These are phyloP conservation scores for Procambarus virginalis DNA, from an alignment of 1,140 invertebrate genomes.

Conservation along the genomic window DNA sequence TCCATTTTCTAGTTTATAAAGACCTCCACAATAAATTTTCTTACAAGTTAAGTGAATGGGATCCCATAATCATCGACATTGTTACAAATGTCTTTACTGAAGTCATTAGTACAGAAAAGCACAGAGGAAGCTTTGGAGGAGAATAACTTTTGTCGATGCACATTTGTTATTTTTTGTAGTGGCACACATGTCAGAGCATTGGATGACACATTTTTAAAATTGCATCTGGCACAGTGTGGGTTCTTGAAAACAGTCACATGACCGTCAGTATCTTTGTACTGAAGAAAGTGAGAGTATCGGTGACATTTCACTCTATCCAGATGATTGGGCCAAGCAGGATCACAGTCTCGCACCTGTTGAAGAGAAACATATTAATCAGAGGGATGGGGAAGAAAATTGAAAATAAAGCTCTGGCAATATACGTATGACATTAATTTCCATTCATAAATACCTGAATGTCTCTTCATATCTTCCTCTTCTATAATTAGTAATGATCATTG, in stretches of 20 bases:
- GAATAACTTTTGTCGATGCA: background rate
- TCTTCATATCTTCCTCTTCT: no score
- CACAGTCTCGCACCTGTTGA: slow-evolving; percentile 55
- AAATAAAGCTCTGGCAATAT: no score
- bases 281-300: slow-evolving; percentile 48
- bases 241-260: slow-evolving; percentile 72
- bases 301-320: slow-evolving; percentile 62
- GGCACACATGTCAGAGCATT: slow-evolving; percentile 18
- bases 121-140: background rate
- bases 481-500: no score
- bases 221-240: slow-evolving; percentile 74
- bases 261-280: background rate
- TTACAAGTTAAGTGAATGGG: slow-evolving; percentile 55
- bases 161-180: slow-evolving; percentile 17
- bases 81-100: slow-evolving; percentile 66
- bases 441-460: no score
- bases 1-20: slow-evolving; percentile 52
- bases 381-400: no score
- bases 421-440: no score
- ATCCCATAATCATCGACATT: slow-evolving; percentile 60
- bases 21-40: slow-evolving; percentile 51
- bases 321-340: slow-evolving; percentile 50
- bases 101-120: slow-evolving; percentile 69
- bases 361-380: background rate
- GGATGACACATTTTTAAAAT: slow-evolving; percentile 59